These are phyloP conservation scores for Athrips mouffetella DNA, from an alignment of 2,888 invertebrate species.

Conservation along the genomic window DNA sequence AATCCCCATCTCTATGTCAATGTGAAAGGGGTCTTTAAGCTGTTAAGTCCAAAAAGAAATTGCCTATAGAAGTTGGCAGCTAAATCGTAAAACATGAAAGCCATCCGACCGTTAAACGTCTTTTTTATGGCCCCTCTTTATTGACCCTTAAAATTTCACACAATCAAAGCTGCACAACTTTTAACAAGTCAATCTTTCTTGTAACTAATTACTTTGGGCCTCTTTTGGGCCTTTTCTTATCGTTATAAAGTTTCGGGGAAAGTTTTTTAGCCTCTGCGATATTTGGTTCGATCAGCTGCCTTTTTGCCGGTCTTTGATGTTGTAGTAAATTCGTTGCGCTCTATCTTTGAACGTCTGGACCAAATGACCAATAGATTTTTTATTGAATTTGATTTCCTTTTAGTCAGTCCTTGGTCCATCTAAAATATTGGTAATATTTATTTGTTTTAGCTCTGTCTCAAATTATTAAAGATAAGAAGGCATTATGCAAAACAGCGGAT, in stretches of 20 bases:
- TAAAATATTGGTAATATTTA: too few species aligned
- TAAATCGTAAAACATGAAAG: conserved; percentile 23
- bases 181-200: conserved; percentile 27
- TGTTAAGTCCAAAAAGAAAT: conserved; percentile 17
- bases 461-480: too few species aligned
- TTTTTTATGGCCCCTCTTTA: conserved; percentile 24
- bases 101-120: conserved; percentile 21
- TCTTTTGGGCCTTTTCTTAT: conserved; percentile 24
- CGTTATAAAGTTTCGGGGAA: conserved; percentile 26
- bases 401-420: too few species aligned
- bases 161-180: conserved; percentile 27
- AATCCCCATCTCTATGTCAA: too few species aligned
- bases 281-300: too few species aligned
- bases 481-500: too few species aligned
- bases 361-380: too few species aligned
- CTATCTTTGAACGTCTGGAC: too few species aligned
- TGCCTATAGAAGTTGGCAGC: conserved; percentile 21
- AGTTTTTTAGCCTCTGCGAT: conserved; percentile 16
- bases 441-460: too few species aligned
- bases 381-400: too few species aligned
- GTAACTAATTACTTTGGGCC: conserved; percentile 28
- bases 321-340: too few species aligned
- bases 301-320: too few species aligned
- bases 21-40: conserved; percentile 11
- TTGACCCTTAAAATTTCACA: conserved; percentile 34